Evolutionary conservation across 2,113 vertebrate genomes (phyloP), one percentile per base, ranked within the genome.

Genomic region (Mustela lutreola): DNA sequence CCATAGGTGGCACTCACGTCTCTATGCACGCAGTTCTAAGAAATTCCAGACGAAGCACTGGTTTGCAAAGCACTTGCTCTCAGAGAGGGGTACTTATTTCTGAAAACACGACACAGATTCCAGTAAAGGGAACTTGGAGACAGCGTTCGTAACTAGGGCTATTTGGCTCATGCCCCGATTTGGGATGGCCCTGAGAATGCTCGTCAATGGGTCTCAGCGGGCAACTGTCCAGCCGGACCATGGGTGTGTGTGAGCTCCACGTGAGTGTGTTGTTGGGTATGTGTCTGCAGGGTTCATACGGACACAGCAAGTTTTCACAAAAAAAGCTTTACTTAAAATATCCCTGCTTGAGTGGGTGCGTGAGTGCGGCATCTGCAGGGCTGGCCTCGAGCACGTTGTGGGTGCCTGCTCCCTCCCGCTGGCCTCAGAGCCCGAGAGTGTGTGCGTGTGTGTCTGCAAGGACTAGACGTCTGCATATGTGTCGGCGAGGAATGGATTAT

Each of bases 1-100:
- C 98, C 76, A 97, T 97, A 99, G 98, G 97, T 98, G 98, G 98
- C 98, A 97, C 98, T 98, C 98, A 93, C 14, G 96, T 84, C 98
- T 98, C 95, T 98, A 85, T 84, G 93, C 97, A 97, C 16, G 39
- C 95, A 79, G 33, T 91, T 94, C n/a, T 84, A 95, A 80, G 50
- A 67, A 92, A 96, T n/a, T 96, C 90, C 22, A 1, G 80, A 84
- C 94, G 78, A 94, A 15, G 53, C 89, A 86, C 62, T 24, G 2
- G 71, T 65, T 92, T 60, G 78, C 76, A 70, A 28, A 67, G 94
- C 48, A 78, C 33, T 80, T 56, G 78, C 53, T 96, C 71, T 93
- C 31, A 8, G 67, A 76, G n/a, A 73, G 39, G 11, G 1, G 15
- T 11, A 0, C 2, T 11, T 39, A 28, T 58, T 62, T 58, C 65